These are phyloP conservation scores for Arenaria interpres DNA, from an alignment of 2,113 vertebrate species.

Conservation along the genomic window DNA sequence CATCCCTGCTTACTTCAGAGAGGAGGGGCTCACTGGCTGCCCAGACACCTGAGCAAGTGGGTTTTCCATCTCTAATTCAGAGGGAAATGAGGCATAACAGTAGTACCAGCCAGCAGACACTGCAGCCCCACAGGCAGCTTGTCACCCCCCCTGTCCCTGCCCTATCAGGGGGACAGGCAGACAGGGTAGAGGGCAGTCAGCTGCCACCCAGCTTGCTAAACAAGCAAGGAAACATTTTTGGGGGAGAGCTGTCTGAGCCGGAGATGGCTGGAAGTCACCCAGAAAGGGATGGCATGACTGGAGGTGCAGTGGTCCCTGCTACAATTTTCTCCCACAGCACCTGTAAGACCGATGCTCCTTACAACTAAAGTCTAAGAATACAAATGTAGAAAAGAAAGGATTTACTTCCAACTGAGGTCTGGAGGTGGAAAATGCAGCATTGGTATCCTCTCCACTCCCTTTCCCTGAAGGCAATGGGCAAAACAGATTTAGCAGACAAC, in stretches of 20 bases:
- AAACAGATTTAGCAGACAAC: not conserved
- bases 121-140: not conserved
- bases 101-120: not conserved
- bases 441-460: not conserved
- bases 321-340: not conserved
- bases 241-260: not conserved
- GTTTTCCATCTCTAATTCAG: not conserved
- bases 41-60: not conserved
- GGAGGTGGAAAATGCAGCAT: not conserved
- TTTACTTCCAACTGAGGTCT: not conserved
- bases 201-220: not conserved
- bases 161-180: accelerated
- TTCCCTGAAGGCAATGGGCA: accelerated
- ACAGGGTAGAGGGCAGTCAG: accelerated
- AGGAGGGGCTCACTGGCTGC: not conserved
- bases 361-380: not conserved
- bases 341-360: not conserved
- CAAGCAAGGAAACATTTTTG: not conserved
- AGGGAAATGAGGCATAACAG: accelerated
- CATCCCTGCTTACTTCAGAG: not conserved
- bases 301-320: not conserved
- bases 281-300: not conserved
- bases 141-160: not conserved
- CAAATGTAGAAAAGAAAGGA: not conserved
- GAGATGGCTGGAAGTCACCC: not conserved